Evolutionary conservation across 1,140 invertebrate species (phyloP).

Genomic region (Papilio polyxenes): DNA sequence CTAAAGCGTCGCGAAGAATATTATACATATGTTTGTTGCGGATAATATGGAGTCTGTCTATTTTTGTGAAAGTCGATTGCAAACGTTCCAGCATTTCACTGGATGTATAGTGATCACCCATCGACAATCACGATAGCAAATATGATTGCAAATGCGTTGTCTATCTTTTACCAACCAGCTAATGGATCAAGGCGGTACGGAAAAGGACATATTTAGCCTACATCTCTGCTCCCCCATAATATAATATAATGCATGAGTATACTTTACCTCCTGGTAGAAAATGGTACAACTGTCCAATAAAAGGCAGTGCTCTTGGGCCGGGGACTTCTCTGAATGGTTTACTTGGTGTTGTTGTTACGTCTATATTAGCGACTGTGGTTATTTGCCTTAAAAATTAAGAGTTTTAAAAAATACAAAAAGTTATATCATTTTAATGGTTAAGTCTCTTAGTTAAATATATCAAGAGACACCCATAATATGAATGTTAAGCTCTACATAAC

Average conservation of each 20-base stretch:
- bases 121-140: no score
- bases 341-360: neutral
- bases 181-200: no score
- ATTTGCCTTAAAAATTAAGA: neutral
- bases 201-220: no score
- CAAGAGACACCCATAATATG: neutral
- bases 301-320: slow-evolving; percentile 28
- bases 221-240: no score
- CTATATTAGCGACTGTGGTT: neutral
- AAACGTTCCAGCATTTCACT: neutral
- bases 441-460: neutral
- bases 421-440: neutral
- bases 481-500: neutral
- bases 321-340: slow-evolving; percentile 41
- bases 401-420: neutral
- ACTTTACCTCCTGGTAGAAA: slow-evolving; percentile 43
- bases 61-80: neutral
- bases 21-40: no score
- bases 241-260: neutral
- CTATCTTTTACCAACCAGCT: no score
- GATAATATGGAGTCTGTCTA: no score
- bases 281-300: slow-evolving; percentile 38
- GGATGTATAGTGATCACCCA: neutral
- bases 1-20: no score
- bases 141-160: no score